Conservation (phyloP, 2,797 vertebrate genomes). For the Hippopotamyrus pictus region DNA sequence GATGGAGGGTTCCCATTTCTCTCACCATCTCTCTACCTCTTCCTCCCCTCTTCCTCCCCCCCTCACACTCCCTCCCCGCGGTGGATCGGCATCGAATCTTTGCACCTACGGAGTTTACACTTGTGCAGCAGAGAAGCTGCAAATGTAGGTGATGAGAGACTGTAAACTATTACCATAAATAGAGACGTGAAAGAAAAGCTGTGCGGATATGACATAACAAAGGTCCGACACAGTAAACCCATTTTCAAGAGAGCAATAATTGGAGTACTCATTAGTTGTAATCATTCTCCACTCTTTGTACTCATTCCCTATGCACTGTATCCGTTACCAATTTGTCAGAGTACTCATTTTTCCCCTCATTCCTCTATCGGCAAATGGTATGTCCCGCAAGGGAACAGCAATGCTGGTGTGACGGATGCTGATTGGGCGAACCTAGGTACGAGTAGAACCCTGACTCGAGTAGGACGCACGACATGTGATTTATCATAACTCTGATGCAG, state of each 20-base stretch:
- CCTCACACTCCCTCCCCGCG: background rate
- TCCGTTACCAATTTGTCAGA: background rate
- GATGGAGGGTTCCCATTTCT: background rate
- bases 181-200: background rate
- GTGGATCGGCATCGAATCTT: background rate
- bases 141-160: background rate
- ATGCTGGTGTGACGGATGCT: background rate
- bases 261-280: background rate
- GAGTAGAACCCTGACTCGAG: background rate
- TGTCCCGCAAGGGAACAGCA: background rate
- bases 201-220: background rate
- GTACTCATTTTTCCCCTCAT: background rate
- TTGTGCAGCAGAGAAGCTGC: background rate
- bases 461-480: background rate
- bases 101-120: background rate
- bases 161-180: background rate
- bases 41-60: background rate
- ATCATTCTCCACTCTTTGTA: background rate
- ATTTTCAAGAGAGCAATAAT: background rate
- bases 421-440: background rate
- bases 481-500: background rate
- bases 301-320: background rate
- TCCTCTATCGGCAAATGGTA: background rate
- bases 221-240: background rate
- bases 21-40: slow-evolving; percentile 9